Evolutionary conservation across 2,113 vertebrate species (phyloP), one percentile per base, ranked within the genome.

Genomic region (Caranx ignobilis): DNA sequence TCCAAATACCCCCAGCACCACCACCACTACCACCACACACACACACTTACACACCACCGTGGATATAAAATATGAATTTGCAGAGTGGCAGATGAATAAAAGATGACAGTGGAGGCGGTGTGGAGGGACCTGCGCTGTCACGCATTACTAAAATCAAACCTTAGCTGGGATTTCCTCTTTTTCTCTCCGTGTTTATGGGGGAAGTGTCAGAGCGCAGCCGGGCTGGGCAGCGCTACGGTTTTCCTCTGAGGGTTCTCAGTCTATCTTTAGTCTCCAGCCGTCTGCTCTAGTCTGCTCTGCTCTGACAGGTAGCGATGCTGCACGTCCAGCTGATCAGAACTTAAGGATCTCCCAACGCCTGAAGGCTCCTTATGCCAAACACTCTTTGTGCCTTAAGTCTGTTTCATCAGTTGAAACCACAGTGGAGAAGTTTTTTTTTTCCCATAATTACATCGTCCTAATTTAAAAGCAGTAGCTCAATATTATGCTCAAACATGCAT

Each of bases 11-110:
- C 57, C 26, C 26, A 39, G 55, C 32, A 16, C 60, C 66, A 41
- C 32, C 2, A 16, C 34, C 50, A 50, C 61, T 1, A 32, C 61
- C 56, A 72, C 59, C 69, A 50, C 52, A 26, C 43, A 66, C 45
- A 64, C 43, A 66, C 80, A 34, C 48, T 52, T 60, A 32, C 68
- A 77, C 68, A 75, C 55, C 52, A 55, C 12, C 2, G 35, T 62
- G 37, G 60, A 48, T 71, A 86, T 85, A 75, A 92, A 93, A 89
- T 87, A 90, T 82, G 63, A 67, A 89, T 88, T 68, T 57, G 64
- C 70, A 81, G 78, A 86, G 75, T 75, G 68, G 83, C 35, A 26
- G 78, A 90, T 91, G 76, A 91, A 89, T 93, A 86, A 89, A 90
- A 91, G 79, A 92, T 86, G 89, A 84, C 75, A 66, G 77, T 3